These are phyloP conservation scores for Fragum whitleyi DNA, from an alignment of 2,888 invertebrate species.

Conservation along the genomic window DNA sequence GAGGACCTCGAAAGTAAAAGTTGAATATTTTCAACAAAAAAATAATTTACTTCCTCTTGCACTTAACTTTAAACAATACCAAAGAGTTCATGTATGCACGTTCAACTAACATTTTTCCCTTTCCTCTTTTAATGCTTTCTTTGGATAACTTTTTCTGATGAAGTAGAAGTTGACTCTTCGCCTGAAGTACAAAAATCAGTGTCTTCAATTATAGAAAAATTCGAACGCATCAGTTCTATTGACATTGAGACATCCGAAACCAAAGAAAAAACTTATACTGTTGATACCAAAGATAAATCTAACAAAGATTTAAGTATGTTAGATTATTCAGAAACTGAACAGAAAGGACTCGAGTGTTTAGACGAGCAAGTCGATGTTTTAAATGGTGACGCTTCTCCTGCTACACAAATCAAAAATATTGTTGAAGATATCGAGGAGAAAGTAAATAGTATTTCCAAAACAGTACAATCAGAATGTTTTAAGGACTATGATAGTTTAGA, in stretches of 20 bases:
- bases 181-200: conserved; percentile 68
- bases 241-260: conserved; percentile 40
- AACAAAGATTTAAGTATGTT: not conserved
- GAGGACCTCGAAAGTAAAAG: too few relatives aligned
- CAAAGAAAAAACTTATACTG: conserved; percentile 33
- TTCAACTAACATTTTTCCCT: conserved; percentile 20
- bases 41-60: too few relatives aligned
- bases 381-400: conserved; percentile 47
- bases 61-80: too few relatives aligned
- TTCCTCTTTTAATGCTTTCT: conserved; percentile 38
- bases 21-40: too few relatives aligned
- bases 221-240: conserved; percentile 64
- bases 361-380: conserved; percentile 25
- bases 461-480: conserved; percentile 21
- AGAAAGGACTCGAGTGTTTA: conserved; percentile 26
- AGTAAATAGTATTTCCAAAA: conserved; percentile 65
- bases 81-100: not conserved
- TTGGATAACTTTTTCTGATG: conserved; percentile 7
- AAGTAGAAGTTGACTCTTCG: conserved; percentile 54
- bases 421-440: conserved; percentile 70
- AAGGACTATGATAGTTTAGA: not conserved
- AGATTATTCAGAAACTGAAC: not conserved
- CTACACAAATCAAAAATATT: conserved; percentile 60
- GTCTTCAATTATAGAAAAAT: conserved; percentile 72
- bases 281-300: conserved; percentile 22